Evolutionary conservation across 2,888 invertebrate species (phyloP).

Genomic region (Lithodes maja): DNA sequence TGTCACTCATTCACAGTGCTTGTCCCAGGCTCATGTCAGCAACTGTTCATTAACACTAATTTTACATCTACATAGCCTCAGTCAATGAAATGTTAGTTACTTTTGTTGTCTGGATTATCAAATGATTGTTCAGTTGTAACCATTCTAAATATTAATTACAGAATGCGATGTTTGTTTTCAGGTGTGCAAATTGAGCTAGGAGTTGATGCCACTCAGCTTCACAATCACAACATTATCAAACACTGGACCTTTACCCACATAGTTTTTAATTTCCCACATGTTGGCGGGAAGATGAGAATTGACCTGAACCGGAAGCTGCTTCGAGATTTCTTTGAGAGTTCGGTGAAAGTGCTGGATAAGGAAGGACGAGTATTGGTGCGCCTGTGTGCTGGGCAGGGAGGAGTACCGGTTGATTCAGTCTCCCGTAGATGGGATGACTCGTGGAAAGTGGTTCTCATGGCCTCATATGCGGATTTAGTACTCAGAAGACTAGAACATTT

Average conservation of each 20-base stretch:
- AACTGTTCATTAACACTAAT: no score
- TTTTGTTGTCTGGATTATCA: no score
- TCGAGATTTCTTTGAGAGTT: constrained; percentile 76
- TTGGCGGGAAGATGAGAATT: constrained; percentile 80
- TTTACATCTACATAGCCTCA: no score
- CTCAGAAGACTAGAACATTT: constrained; percentile 72
- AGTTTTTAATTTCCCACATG: constrained; percentile 81
- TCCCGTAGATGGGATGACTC: constrained; percentile 75
- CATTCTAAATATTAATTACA: not conserved
- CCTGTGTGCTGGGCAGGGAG: constrained; percentile 79
- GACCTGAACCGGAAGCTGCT: constrained; percentile 78
- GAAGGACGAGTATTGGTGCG: constrained; percentile 75
- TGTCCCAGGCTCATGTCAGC: no score
- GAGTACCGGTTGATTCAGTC: constrained; percentile 75
- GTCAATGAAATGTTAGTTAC: no score
- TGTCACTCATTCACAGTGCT: no score
- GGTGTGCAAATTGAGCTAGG: constrained; percentile 73
- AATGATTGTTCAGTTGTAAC: not conserved
- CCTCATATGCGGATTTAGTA: constrained; percentile 77
- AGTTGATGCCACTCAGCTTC: constrained; percentile 77
- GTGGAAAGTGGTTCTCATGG: constrained; percentile 79
- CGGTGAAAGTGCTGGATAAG: constrained; percentile 72
- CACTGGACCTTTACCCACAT: constrained; percentile 75
- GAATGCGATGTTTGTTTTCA: not conserved
- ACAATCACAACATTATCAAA: constrained; percentile 49